phyloP scores from a whole-genome alignment of 2,888 invertebrate species.

The Caenorhabditis drosophilae region DNA sequence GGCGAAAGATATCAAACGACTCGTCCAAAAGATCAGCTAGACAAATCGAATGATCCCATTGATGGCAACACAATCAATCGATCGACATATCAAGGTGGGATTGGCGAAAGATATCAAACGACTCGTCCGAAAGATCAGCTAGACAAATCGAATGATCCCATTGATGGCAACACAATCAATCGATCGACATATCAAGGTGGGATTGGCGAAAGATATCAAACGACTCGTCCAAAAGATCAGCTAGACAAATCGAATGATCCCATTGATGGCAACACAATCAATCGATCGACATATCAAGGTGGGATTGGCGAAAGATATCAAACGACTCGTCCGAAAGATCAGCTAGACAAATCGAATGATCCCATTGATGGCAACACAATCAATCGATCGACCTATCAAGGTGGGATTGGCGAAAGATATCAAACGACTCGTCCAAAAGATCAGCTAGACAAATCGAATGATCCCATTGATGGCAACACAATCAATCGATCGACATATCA shows the following conservation, averaged over 20 bases:
- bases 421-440: slow-evolving; percentile 11
- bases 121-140: slow-evolving; percentile 10
- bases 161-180: slow-evolving; percentile 10
- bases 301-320: slow-evolving; percentile 11
- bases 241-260: slow-evolving; percentile 9
- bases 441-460: slow-evolving; percentile 8
- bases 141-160: slow-evolving; percentile 7
- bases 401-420: slow-evolving; percentile 13
- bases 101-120: slow-evolving; percentile 10
- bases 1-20: slow-evolving; percentile 10
- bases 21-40: slow-evolving; percentile 11
- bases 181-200: slow-evolving; percentile 15
- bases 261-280: slow-evolving; percentile 9
- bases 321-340: slow-evolving; percentile 12
- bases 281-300: slow-evolving; percentile 13
- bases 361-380: slow-evolving; percentile 7
- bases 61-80: slow-evolving; percentile 12
- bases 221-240: slow-evolving; percentile 10
- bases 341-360: slow-evolving; percentile 8
- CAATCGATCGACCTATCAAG: slow-evolving; percentile 15
- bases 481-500: slow-evolving; percentile 11
- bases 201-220: slow-evolving; percentile 8
- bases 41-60: slow-evolving; percentile 5
- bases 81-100: slow-evolving; percentile 13
- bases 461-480: slow-evolving; percentile 4